Evolutionary conservation across 2,113 vertebrate species (phyloP).

Genomic region (Egretta garzetta): DNA sequence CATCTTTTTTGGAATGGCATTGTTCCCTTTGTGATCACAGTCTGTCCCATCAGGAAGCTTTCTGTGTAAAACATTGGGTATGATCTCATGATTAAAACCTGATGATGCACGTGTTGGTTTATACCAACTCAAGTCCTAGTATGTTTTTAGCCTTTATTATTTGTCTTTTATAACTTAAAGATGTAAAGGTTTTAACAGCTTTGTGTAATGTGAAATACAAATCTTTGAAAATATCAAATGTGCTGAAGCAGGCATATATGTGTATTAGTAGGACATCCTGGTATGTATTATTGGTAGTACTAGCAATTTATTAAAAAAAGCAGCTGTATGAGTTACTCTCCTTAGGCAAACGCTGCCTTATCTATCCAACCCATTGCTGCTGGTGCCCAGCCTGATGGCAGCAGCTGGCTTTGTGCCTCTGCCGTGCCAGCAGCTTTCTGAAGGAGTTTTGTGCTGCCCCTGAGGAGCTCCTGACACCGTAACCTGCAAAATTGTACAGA

Average conservation of each 20-base stretch:
- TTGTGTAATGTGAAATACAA: neutral
- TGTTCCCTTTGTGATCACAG: neutral
- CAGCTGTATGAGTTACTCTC: neutral
- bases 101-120: neutral
- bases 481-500: neutral
- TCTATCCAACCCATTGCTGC: neutral
- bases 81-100: neutral
- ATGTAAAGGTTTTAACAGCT: neutral
- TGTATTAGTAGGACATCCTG: neutral
- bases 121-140: neutral
- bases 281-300: fast-evolving
- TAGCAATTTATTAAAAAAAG: neutral
- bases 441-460: neutral
- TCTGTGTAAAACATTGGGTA: neutral
- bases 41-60: neutral
- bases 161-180: neutral
- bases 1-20: neutral
- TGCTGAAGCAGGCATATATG: neutral
- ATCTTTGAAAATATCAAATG: neutral
- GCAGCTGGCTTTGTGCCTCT: neutral
- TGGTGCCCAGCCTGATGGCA: neutral
- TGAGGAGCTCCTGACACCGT: neutral
- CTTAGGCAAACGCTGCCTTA: neutral
- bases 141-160: neutral
- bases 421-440: neutral